phyloP scores from a whole-genome alignment of 2,797 vertebrate species.

The Acanthornis magna region DNA sequence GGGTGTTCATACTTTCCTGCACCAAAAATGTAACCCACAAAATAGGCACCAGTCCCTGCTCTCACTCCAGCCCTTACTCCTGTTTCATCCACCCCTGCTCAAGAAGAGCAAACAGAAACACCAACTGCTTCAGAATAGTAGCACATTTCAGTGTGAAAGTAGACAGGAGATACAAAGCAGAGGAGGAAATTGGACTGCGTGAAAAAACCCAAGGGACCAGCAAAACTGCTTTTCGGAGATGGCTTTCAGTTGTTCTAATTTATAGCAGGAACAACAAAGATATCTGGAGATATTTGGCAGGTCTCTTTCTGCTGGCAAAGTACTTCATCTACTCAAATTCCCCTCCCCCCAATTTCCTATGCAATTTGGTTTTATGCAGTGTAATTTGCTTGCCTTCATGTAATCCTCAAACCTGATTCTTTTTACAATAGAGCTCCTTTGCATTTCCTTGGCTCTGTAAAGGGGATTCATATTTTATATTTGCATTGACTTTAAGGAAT shows the following conservation, averaged over 20 bases:
- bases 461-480: not conserved
- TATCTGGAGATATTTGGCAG: not conserved
- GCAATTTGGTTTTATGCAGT: not conserved
- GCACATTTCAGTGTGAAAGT: not conserved
- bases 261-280: not conserved
- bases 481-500: not conserved
- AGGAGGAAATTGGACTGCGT: not conserved
- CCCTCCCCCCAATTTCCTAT: not conserved
- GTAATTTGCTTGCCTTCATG: not conserved
- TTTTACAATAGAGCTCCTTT: not conserved
- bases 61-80: not conserved
- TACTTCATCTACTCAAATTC: not conserved
- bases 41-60: not conserved
- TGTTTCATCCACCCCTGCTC: not conserved
- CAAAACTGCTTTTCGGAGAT: not conserved
- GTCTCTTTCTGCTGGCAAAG: not conserved
- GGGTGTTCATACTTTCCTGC: not conserved
- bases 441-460: not conserved
- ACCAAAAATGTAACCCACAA: not conserved
- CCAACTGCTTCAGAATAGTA: not conserved
- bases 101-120: not conserved
- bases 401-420: not conserved
- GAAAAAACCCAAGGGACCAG: not conserved
- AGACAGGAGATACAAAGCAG: not conserved
- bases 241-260: not conserved